Base-by-base conservation (phyloP, 2,888 invertebrate genomes). In the Hyalella azteca region DNA sequence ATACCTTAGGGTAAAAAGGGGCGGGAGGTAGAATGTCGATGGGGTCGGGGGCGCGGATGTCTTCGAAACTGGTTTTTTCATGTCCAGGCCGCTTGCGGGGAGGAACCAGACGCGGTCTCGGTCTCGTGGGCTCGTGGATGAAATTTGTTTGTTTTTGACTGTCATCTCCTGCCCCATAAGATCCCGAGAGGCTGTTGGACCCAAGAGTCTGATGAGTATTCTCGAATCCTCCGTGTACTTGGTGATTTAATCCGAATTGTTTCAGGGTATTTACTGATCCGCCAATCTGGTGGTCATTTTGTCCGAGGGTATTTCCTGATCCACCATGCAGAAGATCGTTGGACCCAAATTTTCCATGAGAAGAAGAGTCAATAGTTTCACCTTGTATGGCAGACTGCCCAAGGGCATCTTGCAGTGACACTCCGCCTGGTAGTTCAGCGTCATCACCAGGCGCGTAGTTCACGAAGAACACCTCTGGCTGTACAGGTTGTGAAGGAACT, bases 381-480 rank as follows among this genome's bases (percentile, higher is more conserved):
- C 66, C 66, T 13, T 66, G 66, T 36, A 15, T 32, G 36, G 66
- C 66, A 22, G 66, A 36, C 66, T 29, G 36, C 9, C 66, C 36
- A 0, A 76, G 48, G 22, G 76, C 76, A 19, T 76, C 76, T 76
- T 48, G 76, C 19, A 76, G 48, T 5, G 41, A 22, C 3, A 76
- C 32, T 4, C 76, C 76, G 19, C 76, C 76, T n/a, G 76, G 76
- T 32, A 76, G 76, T 19, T 50, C 22, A 15, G 76, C 32, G 76
- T 76, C 50, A 13, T 76, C 76, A 13, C 76, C 76, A 39, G 48
- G 49, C 11, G 32, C 36, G 26, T 76, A 76, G 26, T 76, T 76
- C n/a, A 76, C 76, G 50, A 49, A 76, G 36, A 45, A 45, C 29
- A 76, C 76, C 22, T 76, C 76, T n/a, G 76, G 76, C 11, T 39